Base-by-base conservation (phyloP, 2,888 invertebrate species). In the Oxyteleia sp. region DNA sequence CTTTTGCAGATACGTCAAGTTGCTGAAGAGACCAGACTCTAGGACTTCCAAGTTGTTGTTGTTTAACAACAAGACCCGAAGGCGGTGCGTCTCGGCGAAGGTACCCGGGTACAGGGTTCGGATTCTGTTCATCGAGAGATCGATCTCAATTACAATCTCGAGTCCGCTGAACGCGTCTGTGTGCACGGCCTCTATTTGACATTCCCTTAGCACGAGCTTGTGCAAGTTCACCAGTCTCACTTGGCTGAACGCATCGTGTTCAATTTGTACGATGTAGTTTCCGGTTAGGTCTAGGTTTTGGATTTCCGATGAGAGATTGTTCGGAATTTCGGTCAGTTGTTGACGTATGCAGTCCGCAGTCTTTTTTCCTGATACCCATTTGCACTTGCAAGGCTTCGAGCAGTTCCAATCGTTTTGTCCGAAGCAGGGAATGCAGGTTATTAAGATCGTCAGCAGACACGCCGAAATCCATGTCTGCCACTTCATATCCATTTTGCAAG, bases 301-400 rank as follows among this genome's bases (percentile, higher is more conserved):
- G 1, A 94, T 93, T 87, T 97, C 96, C 38, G 95, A 94, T 90
- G 96, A 97, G 35, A 98, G 94, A 64, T 95, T 95, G 81, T 94
- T 94, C 0, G 98, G 98, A 85, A 98, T 95, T 29, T 95, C 94
- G 53, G 94, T 95, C 32, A 97, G 94, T n/a, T 95, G 94, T 41
- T 95, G 94, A 69, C 95, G 94, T 35, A 95, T 95, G 92, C 98
- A 98, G 87, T 97, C 96, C 0, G 97, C 98, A 18, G 96, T 96
- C 92, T 96, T 97, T 92, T 96, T 97, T 4, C 98, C 98, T 79
- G 96, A 96, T 26, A 96, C 96, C 98, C 98, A 98, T 85, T 96
- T 96, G 92, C 98, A 98, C 90, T 96, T 95, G 94, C 98, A 98
- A 72, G 94, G 94, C 84, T 94, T 91, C 8, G 95, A 95, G 92